Evolutionary conservation across 2,113 vertebrate species (phyloP).

Genomic region (Caranx melampygus): DNA sequence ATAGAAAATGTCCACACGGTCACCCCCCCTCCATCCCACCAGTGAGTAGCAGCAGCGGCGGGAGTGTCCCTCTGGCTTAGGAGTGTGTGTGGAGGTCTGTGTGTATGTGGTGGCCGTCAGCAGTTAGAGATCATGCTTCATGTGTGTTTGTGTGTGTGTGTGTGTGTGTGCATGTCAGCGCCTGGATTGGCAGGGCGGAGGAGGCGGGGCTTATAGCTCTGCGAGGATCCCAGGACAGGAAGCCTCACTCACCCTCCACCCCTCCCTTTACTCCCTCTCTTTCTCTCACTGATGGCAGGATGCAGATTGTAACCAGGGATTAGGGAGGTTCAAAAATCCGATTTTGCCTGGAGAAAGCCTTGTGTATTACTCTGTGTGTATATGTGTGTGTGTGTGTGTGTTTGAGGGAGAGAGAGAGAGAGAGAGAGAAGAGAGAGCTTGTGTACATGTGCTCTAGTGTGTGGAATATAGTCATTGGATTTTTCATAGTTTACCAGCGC

Average conservation of each 20-base stretch:
- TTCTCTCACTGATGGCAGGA: constrained; percentile 83
- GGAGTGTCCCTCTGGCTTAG: constrained; percentile 48
- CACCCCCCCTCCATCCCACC: constrained; percentile 74
- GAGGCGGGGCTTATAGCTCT: constrained; percentile 59
- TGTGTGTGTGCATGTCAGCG: constrained; percentile 50
- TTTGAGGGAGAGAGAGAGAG: constrained; percentile 2
- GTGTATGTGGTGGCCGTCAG: constrained; percentile 33
- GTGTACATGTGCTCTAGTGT: constrained; percentile 51
- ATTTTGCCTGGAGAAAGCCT: constrained; percentile 91
- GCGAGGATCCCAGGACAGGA: constrained; percentile 73
- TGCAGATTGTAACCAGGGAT: constrained; percentile 95
- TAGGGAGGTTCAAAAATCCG: constrained; percentile 94
- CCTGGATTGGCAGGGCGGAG: constrained; percentile 59
- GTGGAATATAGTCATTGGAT: constrained; percentile 79
- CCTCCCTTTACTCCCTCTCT: constrained; percentile 35
- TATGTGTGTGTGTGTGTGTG: constrained; percentile 40
- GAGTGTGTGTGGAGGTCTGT: constrained; percentile 42
- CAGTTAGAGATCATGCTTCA: constrained; percentile 59
- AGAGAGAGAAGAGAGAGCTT: constrained; percentile 22
- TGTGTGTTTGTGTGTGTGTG: constrained; percentile 57
- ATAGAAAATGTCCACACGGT: constrained; percentile 31
- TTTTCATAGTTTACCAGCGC: constrained; percentile 87
- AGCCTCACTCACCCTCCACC: constrained; percentile 15
- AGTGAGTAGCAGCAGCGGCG: constrained; percentile 52
- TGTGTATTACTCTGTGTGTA: constrained; percentile 67